Evolutionary conservation across 2,888 invertebrate genomes (phyloP).

Genomic region (Ormyrus nitidulus): DNA sequence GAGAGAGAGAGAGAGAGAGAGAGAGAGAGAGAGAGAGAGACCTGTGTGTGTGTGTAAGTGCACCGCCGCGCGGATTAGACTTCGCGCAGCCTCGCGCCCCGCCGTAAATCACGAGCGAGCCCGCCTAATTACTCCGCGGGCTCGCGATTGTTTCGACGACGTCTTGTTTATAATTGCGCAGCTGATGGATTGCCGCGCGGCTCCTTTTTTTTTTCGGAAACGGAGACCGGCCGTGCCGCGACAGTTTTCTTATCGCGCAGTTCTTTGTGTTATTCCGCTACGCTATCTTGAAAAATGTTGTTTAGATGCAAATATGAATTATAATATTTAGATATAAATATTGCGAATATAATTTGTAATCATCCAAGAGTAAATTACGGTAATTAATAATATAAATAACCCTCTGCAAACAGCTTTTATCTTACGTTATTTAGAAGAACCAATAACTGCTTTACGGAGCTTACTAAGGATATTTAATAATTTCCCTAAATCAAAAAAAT

Average conservation of each 20-base stretch:
- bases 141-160: background rate
- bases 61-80: constrained; percentile 1
- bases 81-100: background rate
- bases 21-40: background rate
- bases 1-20: too few species aligned
- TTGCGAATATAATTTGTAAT: too few species aligned
- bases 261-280: too few species aligned
- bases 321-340: too few species aligned
- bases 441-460: background rate
- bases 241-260: too few species aligned
- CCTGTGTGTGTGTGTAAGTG: constrained; percentile 11
- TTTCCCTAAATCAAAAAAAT: background rate
- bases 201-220: too few species aligned
- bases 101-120: constrained; percentile 33
- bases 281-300: too few species aligned
- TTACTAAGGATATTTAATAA: constrained; percentile 5
- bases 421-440: too few species aligned
- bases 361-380: background rate
- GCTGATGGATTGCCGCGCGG: too few species aligned
- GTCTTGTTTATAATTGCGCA: background rate
- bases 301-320: too few species aligned
- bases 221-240: too few species aligned
- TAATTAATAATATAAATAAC: background rate
- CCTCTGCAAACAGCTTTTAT: background rate
- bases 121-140: constrained; percentile 40